Base-by-base conservation (phyloP, 30 jellyfish, hydroid and myxozoan species). In the Hydractinia symbiolongicarpus region DNA sequence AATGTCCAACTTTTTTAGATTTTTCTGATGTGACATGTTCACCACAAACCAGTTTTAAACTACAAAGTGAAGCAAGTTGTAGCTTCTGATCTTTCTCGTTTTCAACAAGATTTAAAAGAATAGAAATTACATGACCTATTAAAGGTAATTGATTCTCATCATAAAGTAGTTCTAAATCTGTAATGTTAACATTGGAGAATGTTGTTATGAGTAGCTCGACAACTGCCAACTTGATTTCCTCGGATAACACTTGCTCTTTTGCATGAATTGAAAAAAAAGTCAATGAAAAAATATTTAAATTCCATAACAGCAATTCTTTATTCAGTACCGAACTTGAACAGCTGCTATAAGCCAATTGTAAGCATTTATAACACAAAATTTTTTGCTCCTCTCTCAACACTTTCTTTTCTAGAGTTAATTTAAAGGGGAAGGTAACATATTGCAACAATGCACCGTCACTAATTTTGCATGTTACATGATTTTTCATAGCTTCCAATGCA, bases 111-210 rank as follows among this genome's bases (percentile, higher is more conserved):
- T 82, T 82, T 15, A 90, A 73, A 5, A 90, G 82, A 14, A 90
- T 50, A 1, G 97, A 90, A 14, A 90, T 73, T 0, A 91, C 90
- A 75, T 90, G 97, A 9, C 97, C 97, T 15, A 90, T 78, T 44
- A 89, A 61, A 20, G 97, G 95, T n/a, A 90, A 82, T 5, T 75
- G 16, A 17, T 66, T 53, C 64, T 85, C 81, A 9, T 84, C 16
- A 61, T 50, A 90, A 64, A 86, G 62, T 64, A 52, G 30, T n/a
- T 61, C 53, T 60, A 78, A 50, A 6, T 55, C 79, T 4, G 67
- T 30, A 10, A 49, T 67, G 40, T 53, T 7, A 9, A 86, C 66
- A 9, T 72, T 21, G 5, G 71, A 40, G 7, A 89, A 68, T 20
- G 81, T 54, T 20, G 51, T 66, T 11, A 49, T 11, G 20, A 85